Evolutionary conservation across 2,797 vertebrate genomes (phyloP).

Genomic region (Ispidina picta): DNA sequence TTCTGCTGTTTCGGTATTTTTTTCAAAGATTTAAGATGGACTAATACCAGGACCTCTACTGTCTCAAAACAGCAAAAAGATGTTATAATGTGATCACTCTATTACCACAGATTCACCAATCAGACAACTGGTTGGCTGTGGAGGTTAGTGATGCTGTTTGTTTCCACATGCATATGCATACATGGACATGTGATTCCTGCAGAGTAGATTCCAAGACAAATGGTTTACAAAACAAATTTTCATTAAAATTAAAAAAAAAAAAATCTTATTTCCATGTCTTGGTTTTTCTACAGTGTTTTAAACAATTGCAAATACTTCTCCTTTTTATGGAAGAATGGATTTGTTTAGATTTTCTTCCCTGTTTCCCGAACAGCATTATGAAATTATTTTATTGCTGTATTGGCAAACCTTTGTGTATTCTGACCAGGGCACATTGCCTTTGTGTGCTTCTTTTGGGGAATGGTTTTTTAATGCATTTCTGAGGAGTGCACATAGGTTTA

Average conservation of each 20-base stretch:
- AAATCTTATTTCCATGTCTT: not conserved
- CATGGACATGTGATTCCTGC: not conserved
- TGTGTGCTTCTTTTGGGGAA: not conserved
- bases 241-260: not conserved
- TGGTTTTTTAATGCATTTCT: not conserved
- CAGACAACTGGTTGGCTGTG: not conserved
- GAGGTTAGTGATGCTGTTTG: fast-evolving
- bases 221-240: conserved; percentile 10
- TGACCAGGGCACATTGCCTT: not conserved
- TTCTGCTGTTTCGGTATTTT: not conserved
- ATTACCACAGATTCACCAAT: not conserved
- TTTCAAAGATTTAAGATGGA: not conserved
- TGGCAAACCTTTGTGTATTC: not conserved
- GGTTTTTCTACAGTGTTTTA: conserved; percentile 4
- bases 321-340: conserved; percentile 57
- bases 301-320: conserved; percentile 42
- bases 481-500: not conserved
- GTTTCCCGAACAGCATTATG: conserved; percentile 1
- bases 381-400: not conserved
- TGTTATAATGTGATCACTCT: not conserved
- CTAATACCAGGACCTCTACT: not conserved
- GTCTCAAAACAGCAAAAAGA: not conserved
- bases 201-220: not conserved
- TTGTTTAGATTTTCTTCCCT: conserved; percentile 38
- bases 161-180: not conserved